Conservation (phyloP, 2,797 vertebrate species). For the Parambassis ranga region DNA sequence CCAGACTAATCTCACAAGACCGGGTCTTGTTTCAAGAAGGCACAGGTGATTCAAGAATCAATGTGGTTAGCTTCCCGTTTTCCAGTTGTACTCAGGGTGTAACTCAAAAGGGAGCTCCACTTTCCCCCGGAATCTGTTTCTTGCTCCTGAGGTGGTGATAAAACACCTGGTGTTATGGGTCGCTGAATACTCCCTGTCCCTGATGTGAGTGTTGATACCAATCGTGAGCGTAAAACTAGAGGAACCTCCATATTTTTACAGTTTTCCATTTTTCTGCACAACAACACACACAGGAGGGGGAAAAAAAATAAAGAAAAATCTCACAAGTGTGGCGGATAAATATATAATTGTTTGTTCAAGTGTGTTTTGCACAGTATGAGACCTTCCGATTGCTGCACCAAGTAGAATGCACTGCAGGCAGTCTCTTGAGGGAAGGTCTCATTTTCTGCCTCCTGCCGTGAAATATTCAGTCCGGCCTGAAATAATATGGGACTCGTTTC, state of each 20-base stretch:
- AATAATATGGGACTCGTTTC: slow-evolving; percentile 86
- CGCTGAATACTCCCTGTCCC: slow-evolving; percentile 68
- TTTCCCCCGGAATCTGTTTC: slow-evolving; percentile 61
- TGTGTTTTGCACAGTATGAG: slow-evolving; percentile 84
- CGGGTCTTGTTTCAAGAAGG: slow-evolving; percentile 62
- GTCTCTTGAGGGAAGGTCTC: slow-evolving; percentile 87
- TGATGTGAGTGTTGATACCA: slow-evolving; percentile 64
- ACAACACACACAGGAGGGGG: slow-evolving; percentile 46
- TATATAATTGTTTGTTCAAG: slow-evolving; percentile 86
- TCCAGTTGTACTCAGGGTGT: slow-evolving; percentile 51
- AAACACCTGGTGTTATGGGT: slow-evolving; percentile 79
- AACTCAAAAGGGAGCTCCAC: slow-evolving; percentile 63
- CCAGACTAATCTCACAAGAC: slow-evolving; percentile 67
- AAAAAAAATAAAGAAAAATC: slow-evolving; percentile 60
- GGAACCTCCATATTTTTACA: slow-evolving; percentile 60
- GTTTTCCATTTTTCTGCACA: slow-evolving; percentile 56
- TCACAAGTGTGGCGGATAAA: slow-evolving; percentile 80
- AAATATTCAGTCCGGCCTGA: slow-evolving; percentile 84
- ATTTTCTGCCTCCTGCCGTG: slow-evolving; percentile 84
- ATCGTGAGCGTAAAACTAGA: slow-evolving; percentile 63
- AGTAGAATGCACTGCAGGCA: slow-evolving; percentile 84
- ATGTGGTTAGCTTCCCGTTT: slow-evolving; percentile 72
- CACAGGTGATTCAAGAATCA: slow-evolving; percentile 65
- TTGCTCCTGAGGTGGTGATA: slow-evolving; percentile 69
- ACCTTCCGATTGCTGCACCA: slow-evolving; percentile 78